These are phyloP conservation scores for Bergia sp. DNA, from an alignment of 92 coral and sea anemone genomes.

Conservation along the genomic window DNA sequence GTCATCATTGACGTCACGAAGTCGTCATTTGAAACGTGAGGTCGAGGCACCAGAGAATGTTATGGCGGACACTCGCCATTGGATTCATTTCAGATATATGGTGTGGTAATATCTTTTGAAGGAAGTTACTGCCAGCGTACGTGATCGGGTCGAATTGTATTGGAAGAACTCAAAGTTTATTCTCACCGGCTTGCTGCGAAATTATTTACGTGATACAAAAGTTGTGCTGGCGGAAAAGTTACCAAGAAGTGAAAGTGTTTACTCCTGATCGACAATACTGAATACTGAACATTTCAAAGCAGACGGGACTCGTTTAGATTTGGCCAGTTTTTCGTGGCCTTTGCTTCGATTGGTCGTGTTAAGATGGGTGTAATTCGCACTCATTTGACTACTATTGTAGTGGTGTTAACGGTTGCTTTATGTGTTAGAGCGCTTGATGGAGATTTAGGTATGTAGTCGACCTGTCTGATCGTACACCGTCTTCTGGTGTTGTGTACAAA, in stretches of 20 bases:
- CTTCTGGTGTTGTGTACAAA: neutral
- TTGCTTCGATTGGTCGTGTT: neutral
- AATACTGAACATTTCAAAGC: neutral
- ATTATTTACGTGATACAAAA: neutral
- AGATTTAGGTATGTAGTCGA: constrained; percentile 9
- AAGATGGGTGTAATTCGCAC: constrained; percentile 2
- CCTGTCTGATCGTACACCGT: neutral
- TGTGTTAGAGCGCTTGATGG: constrained; percentile 9
- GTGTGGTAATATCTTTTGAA: too few relatives aligned
- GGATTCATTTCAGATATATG: too few relatives aligned
- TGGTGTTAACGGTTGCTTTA: neutral
- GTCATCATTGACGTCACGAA: constrained; percentile 9
- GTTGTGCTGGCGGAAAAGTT: neutral
- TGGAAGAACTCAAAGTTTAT: neutral
- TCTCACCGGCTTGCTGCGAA: neutral
- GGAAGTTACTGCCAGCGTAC: neutral
- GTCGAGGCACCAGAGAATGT: constrained; percentile 21
- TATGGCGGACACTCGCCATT: constrained; percentile 11
- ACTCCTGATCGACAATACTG: neutral
- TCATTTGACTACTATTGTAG: neutral
- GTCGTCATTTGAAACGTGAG: constrained; percentile 4
- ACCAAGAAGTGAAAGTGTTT: neutral
- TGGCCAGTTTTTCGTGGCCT: neutral
- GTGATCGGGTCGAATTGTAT: neutral
- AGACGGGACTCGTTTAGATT: neutral